Base-by-base conservation (phyloP, 2,888 invertebrate species). In the Chalcis sispes region DNA sequence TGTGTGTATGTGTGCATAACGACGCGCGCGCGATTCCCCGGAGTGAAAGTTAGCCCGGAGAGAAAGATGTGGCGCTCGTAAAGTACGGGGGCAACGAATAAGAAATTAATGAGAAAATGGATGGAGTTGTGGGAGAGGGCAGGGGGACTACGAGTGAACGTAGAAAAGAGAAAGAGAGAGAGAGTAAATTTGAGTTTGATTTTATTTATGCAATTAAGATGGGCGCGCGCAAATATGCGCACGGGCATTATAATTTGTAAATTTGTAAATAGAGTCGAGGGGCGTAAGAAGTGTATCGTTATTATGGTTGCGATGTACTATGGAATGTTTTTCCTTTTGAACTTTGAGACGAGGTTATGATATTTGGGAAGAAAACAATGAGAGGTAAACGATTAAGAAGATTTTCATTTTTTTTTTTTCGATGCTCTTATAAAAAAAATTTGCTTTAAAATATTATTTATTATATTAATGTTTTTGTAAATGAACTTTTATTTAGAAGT, bases 101-200 rank as follows among this genome's bases (percentile, higher is more conserved):
- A 77, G 72, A 72, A 62, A 75, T 75, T 77, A 77, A 77, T 72
- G 77, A 77, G 77, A 72, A 77, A 77, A 77, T 72, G 64, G 72
- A 61, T 64, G 32, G 27, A 69, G 15, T 18, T 18, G 66, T 25
- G 25, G 32, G 58, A n/a, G n/a, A n/a, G n/a, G n/a, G n/a, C n/a
- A n/a, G n/a, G n/a, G n/a, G n/a, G n/a, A n/a, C n/a, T n/a, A n/a
- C n/a, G n/a, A n/a, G n/a, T n/a, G n/a, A n/a, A n/a, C n/a, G n/a
- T n/a, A n/a, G n/a, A n/a, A n/a, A n/a, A n/a, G n/a, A n/a, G n/a
- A n/a, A n/a, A n/a, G 54, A n/a, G 36, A 29, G 59, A 32, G 27
- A 13, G 69, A 64, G 54, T 58, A 67, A 76, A 76, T 72, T 72
- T 72, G 46, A 69, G 67, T 40, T 70, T 70, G 52, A 69, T 76